phyloP scores from a whole-genome alignment of 2,888 invertebrate genomes.

The Mythimna albipuncta region DNA sequence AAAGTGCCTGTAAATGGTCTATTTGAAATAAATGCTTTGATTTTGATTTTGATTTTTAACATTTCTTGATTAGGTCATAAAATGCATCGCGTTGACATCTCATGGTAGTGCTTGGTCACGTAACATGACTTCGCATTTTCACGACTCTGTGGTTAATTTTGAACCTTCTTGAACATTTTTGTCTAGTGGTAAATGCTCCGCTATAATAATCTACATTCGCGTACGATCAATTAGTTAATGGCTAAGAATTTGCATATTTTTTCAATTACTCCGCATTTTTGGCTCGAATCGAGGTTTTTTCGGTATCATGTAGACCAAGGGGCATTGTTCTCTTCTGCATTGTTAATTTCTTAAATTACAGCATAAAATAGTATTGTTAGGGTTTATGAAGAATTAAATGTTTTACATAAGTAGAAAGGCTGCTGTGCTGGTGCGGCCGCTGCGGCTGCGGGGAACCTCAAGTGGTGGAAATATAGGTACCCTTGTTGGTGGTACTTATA shows the following conservation, averaged over 20 bases:
- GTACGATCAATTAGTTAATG: conserved; percentile 50
- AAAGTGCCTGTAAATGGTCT: too few relatives aligned
- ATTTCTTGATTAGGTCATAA: too few relatives aligned
- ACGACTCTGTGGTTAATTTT: too few relatives aligned
- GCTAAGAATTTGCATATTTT: conserved; percentile 49
- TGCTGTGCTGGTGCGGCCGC: too few relatives aligned
- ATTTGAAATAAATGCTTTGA: too few relatives aligned
- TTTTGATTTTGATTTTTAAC: too few relatives aligned
- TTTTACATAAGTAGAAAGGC: conserved; percentile 3
- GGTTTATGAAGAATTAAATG: not conserved
- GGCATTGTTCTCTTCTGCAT: conserved; percentile 1
- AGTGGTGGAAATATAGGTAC: too few relatives aligned
- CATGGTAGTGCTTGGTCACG: too few relatives aligned
- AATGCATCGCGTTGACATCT: too few relatives aligned
- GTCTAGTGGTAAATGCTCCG: conserved; percentile 6
- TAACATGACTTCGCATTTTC: too few relatives aligned
- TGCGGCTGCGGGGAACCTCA: too few relatives aligned
- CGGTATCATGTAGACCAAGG: conserved; percentile 6
- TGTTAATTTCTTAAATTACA: not conserved
- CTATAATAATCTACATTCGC: conserved; percentile 52
- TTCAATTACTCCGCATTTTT: conserved; percentile 38
- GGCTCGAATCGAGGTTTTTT: conserved; percentile 16
- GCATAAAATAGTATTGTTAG: not conserved
- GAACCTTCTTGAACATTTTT: conserved; percentile 30
- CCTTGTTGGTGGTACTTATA: too few relatives aligned